Conservation (phyloP, 2,797 vertebrate genomes). For the Pipistrellus kuhlii region DNA sequence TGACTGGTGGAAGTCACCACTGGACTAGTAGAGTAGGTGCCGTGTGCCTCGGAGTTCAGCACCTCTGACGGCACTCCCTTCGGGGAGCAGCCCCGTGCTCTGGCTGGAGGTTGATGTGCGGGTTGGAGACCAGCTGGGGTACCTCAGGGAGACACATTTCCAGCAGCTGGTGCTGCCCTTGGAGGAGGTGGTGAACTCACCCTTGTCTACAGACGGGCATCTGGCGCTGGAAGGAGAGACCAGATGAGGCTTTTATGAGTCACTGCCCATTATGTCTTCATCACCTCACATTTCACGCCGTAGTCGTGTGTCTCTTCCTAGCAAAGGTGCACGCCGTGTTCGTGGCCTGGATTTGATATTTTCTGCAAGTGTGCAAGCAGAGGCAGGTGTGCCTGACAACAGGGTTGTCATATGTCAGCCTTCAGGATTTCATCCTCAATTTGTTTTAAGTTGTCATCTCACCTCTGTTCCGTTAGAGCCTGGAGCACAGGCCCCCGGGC, state of each 20-base stretch:
- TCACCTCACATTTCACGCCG: background rate
- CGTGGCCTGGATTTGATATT: background rate
- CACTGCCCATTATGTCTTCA: background rate
- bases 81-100: fast-evolving
- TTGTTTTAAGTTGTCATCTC: background rate
- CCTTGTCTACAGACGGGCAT: background rate
- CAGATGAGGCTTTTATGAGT: background rate
- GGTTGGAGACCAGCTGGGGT: fast-evolving
- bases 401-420: fast-evolving
- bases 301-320: background rate
- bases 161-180: background rate
- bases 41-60: background rate
- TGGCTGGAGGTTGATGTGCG: fast-evolving
- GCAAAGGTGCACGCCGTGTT: background rate
- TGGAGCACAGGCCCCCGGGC: background rate
- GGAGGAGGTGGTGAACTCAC: background rate
- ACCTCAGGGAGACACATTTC: background rate
- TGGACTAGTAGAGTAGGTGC: too few relatives aligned
- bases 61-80: fast-evolving
- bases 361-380: background rate
- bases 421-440: background rate
- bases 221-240: background rate
- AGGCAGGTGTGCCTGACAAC: fast-evolving
- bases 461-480: background rate
- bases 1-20: fast-evolving